Evolutionary conservation across 2,888 invertebrate genomes (phyloP), one percentile per base, ranked within the genome.

Genomic region (Ecliptopera silaceata): DNA sequence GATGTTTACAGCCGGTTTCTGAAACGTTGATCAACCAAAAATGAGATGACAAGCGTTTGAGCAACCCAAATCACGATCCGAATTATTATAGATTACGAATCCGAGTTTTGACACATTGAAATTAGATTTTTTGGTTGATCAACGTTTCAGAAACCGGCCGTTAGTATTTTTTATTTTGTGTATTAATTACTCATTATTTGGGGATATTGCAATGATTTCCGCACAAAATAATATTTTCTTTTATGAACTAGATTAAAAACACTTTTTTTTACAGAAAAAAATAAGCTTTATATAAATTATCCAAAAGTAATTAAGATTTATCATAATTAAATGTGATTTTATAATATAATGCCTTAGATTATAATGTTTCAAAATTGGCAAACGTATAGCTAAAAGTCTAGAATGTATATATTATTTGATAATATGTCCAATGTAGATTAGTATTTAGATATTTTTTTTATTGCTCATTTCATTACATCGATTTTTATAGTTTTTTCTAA

Each of bases 391-490:
- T 79, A 50, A 70, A 75, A 75, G 71, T 77, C 72, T 77, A 69
- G 69, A 66, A 65, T 68, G 66, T 72, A 70, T 50, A 65, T 60
- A 65, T 55, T 63, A 61, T 59, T 59, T 32, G 46, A 58, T 58
- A 63, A 57, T 66, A 58, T 63, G 66, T 72, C 68, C 68, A 61
- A 59, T 59, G 45, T 62, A 62, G 55, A 4, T 58, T 58, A 20
- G 15, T 22, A 5, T 22, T 17, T 48, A 56, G 55, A 55, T 22
- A 46, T 53, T 59, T 46, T 58, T 58, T 55, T 64, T 52, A 56
- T 71, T 83, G 87, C 87, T 88, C 88, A 88, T 85, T 70, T 80
- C 75, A 75, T 74, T 78, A 86, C 88, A 88, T 84, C 88, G 88
- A 88, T 80, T 72, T 36, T 8, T 36, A 15, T 77, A 72, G 72